A percentile compares a stretch with the other conserved stretches of the same genome.
Conservation (phyloP, 2,888 invertebrate genomes). For the Agrotis exclamationis region DNA sequence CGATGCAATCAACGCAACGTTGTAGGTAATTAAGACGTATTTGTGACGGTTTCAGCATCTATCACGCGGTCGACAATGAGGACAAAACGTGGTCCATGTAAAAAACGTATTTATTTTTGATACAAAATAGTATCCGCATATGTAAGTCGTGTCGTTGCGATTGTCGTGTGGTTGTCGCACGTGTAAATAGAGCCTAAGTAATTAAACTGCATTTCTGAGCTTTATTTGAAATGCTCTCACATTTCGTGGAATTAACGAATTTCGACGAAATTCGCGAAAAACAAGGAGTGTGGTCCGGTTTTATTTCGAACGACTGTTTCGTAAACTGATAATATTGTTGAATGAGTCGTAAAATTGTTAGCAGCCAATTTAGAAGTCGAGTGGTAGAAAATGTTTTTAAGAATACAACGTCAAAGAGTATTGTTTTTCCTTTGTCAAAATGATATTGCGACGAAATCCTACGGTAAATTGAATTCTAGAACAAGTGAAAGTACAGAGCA, state of each 20-base stretch:
- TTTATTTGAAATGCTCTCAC: slow-evolving; percentile 34
- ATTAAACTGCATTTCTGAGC: slow-evolving; percentile 33
- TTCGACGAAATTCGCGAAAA: slow-evolving; percentile 10
- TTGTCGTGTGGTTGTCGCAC: no score
- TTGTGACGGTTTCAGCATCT: no score
- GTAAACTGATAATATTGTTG: not conserved
- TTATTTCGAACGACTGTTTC: slow-evolving; percentile 35
- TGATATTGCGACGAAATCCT: not conserved
- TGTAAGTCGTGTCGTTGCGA: no score
- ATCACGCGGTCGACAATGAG: no score
- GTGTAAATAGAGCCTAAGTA: not conserved
- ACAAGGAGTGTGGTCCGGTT: no score
- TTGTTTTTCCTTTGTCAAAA: not conserved
- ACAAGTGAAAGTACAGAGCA: not conserved
- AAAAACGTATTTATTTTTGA: no score
- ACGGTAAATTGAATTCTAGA: slow-evolving; percentile 8
- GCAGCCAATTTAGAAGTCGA: slow-evolving; percentile 24
- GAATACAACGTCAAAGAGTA: slow-evolving; percentile 16
- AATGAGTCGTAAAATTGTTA: slow-evolving; percentile 35
- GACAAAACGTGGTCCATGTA: no score
- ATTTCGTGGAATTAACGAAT: slow-evolving; percentile 31
- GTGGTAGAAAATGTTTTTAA: slow-evolving; percentile 10
- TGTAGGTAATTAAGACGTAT: no score
- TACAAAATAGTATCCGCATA: no score
- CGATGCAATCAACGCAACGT: no score